Conservation (phyloP, 2,113 vertebrate genomes). For the Conger conger region DNA sequence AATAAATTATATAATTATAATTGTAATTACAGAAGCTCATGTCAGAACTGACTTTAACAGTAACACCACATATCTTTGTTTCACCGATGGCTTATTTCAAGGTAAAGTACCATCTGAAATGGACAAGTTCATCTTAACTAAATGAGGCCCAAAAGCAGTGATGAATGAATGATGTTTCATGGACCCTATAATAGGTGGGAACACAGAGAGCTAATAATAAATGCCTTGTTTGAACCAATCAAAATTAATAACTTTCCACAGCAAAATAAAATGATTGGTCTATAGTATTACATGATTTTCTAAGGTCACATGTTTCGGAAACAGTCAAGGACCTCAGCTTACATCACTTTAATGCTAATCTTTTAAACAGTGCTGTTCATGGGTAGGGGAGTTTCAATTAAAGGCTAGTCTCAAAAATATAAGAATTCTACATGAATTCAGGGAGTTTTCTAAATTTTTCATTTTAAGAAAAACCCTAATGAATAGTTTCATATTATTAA, state of each 20-base stretch:
- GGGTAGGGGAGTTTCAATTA: no score
- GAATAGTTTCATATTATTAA: no score
- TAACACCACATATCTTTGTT: neutral
- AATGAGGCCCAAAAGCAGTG: neutral
- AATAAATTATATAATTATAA: slow-evolving; percentile 8
- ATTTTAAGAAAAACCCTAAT: no score
- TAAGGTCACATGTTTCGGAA: no score
- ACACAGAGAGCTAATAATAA: neutral
- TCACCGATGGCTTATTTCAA: neutral
- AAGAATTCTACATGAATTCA: no score
- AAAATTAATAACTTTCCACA: neutral
- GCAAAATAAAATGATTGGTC: neutral
- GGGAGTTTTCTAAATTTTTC: no score
- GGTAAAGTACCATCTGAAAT: neutral
- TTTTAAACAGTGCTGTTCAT: no score
- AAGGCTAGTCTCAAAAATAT: no score
- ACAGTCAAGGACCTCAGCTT: no score
- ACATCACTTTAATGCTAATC: no score
- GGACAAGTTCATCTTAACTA: neutral
- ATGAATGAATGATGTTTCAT: neutral
- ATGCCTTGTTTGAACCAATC: neutral
- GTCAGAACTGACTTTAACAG: neutral
- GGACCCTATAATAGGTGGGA: neutral
- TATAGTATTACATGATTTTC: no score
- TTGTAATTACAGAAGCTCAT: neutral